Evolutionary conservation across 2,888 invertebrate genomes (phyloP).

Genomic region (Erebia palarica): DNA sequence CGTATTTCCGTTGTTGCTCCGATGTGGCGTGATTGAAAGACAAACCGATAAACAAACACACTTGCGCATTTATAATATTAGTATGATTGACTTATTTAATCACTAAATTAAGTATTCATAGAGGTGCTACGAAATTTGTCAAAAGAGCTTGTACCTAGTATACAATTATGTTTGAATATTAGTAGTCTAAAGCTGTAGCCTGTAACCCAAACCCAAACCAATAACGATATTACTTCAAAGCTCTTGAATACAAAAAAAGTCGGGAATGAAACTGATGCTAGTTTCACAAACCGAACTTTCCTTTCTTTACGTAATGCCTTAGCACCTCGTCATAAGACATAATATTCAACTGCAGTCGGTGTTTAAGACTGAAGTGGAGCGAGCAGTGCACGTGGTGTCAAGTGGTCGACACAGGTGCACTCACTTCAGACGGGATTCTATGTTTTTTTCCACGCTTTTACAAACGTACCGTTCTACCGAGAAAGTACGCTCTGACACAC

Average conservation of each 20-base stretch:
- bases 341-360: not conserved
- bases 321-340: not conserved
- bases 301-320: not conserved
- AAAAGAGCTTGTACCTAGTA: too few relatives aligned
- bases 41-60: too few relatives aligned
- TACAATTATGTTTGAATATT: not conserved
- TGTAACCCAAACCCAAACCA: not conserved
- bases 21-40: too few relatives aligned
- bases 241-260: not conserved
- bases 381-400: not conserved
- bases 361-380: not conserved
- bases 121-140: too few relatives aligned
- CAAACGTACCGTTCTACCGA: not conserved
- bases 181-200: not conserved
- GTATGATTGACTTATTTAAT: too few relatives aligned
- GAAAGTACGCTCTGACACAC: not conserved
- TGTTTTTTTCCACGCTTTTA: not conserved
- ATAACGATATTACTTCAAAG: not conserved
- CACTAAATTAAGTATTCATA: too few relatives aligned
- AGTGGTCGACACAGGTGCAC: constrained; percentile 5
- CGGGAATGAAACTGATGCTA: not conserved
- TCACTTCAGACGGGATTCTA: not conserved
- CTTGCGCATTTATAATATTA: too few relatives aligned
- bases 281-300: not conserved
- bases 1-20: too few relatives aligned